These are phyloP conservation scores for Naja naja DNA, from an alignment of 2,113 vertebrate species.

Conservation along the genomic window DNA sequence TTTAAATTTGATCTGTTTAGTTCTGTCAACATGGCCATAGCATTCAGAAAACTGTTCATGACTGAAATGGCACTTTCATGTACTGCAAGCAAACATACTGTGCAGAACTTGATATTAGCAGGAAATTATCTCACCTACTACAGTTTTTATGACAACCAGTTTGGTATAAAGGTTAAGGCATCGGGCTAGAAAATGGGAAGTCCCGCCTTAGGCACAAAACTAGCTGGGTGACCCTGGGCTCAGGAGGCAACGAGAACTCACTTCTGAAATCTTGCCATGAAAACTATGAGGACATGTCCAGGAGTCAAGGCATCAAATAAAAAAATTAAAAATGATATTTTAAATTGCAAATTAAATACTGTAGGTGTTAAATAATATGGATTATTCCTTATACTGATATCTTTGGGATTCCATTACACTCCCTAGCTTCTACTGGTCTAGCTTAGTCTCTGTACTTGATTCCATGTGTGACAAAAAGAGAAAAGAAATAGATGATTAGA, in stretches of 20 bases:
- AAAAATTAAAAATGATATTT: neutral
- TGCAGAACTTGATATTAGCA: neutral
- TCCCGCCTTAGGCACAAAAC: neutral
- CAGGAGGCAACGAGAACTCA: neutral
- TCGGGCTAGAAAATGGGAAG: neutral
- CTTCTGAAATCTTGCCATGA: neutral
- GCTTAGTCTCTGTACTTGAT: neutral
- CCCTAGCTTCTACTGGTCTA: neutral
- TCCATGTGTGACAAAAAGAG: neutral
- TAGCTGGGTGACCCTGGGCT: neutral
- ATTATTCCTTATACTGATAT: neutral
- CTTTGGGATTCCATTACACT: neutral
- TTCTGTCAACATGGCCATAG: neutral
- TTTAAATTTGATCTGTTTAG: neutral
- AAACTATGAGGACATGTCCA: neutral
- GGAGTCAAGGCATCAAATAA: neutral
- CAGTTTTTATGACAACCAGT: neutral
- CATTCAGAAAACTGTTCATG: neutral
- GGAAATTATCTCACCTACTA: neutral
- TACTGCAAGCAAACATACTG: neutral
- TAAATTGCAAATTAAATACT: neutral
- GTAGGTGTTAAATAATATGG: neutral
- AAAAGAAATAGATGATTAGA: neutral
- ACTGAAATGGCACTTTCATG: neutral
- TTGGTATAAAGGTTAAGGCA: neutral